phyloP scores from a whole-genome alignment of 2,113 vertebrate genomes.

The Periophthalmus modestus region DNA sequence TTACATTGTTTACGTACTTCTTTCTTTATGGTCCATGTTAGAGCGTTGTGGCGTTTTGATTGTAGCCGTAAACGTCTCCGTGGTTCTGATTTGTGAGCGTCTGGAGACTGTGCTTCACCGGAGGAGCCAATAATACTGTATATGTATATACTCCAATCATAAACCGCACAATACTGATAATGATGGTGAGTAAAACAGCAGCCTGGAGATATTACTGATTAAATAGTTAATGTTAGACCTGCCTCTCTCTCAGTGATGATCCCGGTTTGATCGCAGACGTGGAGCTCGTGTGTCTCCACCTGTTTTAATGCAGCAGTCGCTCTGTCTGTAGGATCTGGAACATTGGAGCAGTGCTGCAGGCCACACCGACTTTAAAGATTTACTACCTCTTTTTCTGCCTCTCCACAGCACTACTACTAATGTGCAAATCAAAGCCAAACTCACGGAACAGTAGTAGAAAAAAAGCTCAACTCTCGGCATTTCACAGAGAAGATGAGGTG shows the following conservation, averaged over 20 bases:
- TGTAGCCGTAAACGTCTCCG: background rate
- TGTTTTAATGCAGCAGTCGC: constrained; percentile 1
- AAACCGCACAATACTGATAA: background rate
- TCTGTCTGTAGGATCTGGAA: constrained; percentile 30
- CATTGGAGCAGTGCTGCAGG: constrained; percentile 42
- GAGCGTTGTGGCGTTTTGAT: background rate
- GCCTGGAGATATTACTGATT: background rate
- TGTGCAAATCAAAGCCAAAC: constrained; percentile 4
- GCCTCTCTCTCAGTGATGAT: background rate
- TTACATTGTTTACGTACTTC: background rate
- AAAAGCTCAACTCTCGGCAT: background rate
- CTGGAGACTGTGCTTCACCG: background rate
- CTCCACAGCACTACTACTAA: constrained; percentile 21
- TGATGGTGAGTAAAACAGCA: background rate
- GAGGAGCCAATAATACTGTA: background rate
- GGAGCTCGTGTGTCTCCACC: background rate
- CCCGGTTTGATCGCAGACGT: background rate
- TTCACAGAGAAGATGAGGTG: background rate
- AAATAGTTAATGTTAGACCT: background rate
- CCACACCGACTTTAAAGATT: constrained; percentile 25
- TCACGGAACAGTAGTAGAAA: background rate
- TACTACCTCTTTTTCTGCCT: constrained; percentile 25
- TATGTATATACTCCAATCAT: background rate
- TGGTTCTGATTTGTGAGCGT: constrained; percentile 9
- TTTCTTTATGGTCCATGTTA: background rate